Base-by-base conservation (phyloP, 2,888 invertebrate species). In the Chouioia cunea region DNA sequence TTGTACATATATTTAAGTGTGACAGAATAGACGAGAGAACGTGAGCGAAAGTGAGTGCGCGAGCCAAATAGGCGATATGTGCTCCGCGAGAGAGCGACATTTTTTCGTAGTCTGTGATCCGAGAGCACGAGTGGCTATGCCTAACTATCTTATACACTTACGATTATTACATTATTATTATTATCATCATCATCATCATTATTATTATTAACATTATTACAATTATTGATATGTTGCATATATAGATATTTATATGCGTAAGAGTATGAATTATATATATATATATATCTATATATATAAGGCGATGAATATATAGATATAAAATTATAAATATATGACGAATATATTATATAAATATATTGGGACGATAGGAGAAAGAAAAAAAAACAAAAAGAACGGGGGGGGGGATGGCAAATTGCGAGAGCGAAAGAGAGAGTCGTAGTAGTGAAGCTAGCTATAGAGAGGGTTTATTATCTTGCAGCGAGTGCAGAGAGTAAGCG, bases 91-190 rank as follows among this genome's bases (percentile, higher is more conserved):
- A 20, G 54, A 23, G 27, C 54, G 36, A 56, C 27, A 23, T 12
- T 15, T 56, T 15, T 10, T 4, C 54, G 82, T 83, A 85, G 84
- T 85, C 85, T 85, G 85, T 85, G 85, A 85, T 85, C 81, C 78
- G 83, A 83, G 81, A 83, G 83, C 82, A 83, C 82, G 80, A 78
- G 83, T 84, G 84, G 85, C 84, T 83, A 85, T 81, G 84, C 85
- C 85, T 85, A 27, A 85, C 79, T 84, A 82, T 83, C 81, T 84
- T 83, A 27, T 27, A 27, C 27, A 27, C 27, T 27, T 27, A 27
- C 27, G 27, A 27, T 27, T 80, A 83, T 82, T 82, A 79, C 76
- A 79, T 82, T 80, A 79, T 80, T 79, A 82, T 60, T 65, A n/a
- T n/a, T n/a, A n/a, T n/a, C n/a, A n/a, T n/a, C n/a, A n/a, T n/a